Evolutionary conservation across 2,113 vertebrate species (phyloP).

Genomic region (Paedocypris sp.): DNA sequence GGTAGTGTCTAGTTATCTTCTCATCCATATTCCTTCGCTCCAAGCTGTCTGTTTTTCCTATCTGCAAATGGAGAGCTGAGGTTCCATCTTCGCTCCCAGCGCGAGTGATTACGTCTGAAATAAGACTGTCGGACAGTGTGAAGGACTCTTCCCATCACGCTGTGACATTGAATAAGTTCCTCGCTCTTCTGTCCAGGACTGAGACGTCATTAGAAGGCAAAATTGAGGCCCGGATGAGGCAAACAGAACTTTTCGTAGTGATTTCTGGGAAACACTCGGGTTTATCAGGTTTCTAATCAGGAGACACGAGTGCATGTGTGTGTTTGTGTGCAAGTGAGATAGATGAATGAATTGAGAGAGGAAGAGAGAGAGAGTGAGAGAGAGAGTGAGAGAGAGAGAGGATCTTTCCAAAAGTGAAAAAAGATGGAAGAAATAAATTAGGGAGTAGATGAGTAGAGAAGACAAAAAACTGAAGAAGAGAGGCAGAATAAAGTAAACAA

Average conservation of each 20-base stretch:
- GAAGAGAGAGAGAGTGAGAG: no score
- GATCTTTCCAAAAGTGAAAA: no score
- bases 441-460: no score
- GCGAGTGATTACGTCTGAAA: constrained; percentile 50
- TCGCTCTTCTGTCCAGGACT: constrained; percentile 38
- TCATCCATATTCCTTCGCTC: constrained; percentile 56
- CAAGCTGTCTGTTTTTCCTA: constrained; percentile 43
- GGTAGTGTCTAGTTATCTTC: constrained; percentile 54
- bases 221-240: constrained; percentile 14
- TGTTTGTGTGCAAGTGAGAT: no score
- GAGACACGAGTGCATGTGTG: no score
- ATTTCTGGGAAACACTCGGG: not conserved
- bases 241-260: not conserved
- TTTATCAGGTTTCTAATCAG: no score
- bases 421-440: no score
- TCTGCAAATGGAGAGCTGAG: constrained; percentile 57
- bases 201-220: constrained; percentile 56
- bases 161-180: constrained; percentile 52
- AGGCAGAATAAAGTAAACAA: no score
- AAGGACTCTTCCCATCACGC: constrained; percentile 38
- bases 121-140: constrained; percentile 53
- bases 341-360: no score
- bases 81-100: constrained; percentile 46
- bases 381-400: no score
- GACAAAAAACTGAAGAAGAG: no score